Base-by-base conservation (phyloP, 2,797 vertebrate species). In the Coregonus ussuriensis region DNA sequence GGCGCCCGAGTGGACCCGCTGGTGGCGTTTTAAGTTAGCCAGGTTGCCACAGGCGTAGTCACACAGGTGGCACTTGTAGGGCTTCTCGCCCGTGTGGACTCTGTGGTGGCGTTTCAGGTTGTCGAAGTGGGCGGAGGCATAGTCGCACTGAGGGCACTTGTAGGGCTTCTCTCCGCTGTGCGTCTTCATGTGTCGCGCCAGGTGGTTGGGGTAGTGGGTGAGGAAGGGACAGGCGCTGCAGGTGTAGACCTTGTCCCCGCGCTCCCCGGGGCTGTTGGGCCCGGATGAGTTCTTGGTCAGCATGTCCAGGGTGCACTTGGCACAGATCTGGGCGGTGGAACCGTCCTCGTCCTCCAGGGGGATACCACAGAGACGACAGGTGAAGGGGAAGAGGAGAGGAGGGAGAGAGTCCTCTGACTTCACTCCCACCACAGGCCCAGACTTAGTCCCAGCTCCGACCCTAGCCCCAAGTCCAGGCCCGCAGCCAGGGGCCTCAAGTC, bases 101-200 rank as follows among this genome's bases (percentile, higher is more conserved):
- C 97, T 90, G 93, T 98, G 97, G 92, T 99, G 98, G 37, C 97
- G 95, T 92, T 99, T 98, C 83, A 99, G 96, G 94, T 99, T 99
- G 93, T 99, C 97, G 6, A 98, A 95, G 89, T 99, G 97, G 41
- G 97, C 97, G 0, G 97, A 98, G 75, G 97, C 97, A 0, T 98
- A 99, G 47, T 96, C 95, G 81, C 97, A 99, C 85, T 97, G 96
- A 0, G 96, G 96, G 88, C 98, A 99, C 89, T 95, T 95, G 33
- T 98, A 99, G 0, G 97, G 98, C 88, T 99, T 99, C 91, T 99
- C 98, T 0, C 98, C 97, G 0, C 97, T 99, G 92, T 99, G 97
- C 0, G 97, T 99, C 93, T 99, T 99, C 97, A 99, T 99, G 94
- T 98, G 97, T 75, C 97, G 96, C 0, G 96, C 97, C 93, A 99